Base-by-base conservation (phyloP, 2,113 vertebrate genomes). In the human region DNA sequence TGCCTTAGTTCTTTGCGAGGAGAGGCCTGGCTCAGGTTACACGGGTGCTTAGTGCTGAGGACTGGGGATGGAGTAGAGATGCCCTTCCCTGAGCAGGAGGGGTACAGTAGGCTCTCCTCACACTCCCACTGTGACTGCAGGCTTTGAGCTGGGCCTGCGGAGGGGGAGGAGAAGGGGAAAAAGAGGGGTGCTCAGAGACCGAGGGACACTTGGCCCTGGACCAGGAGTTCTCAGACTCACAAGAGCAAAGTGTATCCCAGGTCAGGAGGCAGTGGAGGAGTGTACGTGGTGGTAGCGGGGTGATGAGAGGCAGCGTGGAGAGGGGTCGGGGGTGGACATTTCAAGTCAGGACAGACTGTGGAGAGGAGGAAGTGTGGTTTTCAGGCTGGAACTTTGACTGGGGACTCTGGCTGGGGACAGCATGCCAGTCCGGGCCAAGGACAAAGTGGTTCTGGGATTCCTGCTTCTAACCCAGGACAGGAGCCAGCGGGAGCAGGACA, bases 221-320 rank as follows among this genome's bases (percentile, higher is more conserved):
- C 89, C 86, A 89, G 78, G 43, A 92, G 45, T 40, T 96, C 81
- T 96, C 76, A 40, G 81, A 68, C 79, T 89, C 89, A 89, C 91
- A 95, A 97, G 50, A 98, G 93, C 93, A 96, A 97, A 94, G 97
- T 91, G 68, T 90, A 87, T 91, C 83, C 89, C 82, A 96, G 95
- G 91, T 97, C 91, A 93, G 84, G 73, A 97, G 64, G 92, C 59
- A 75, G 87, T 38, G 22, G 22, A 87, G 43, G 90, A 83, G 64
- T 50, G 14, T 50, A 52, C 13, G 70, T 70, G 27, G 48, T 70
- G 52, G 8, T 9, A 8, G 66, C n/a, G 17, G 55, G 13, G 66
- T 32, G 66, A 68, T 43, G 52, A 55, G 30, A 64, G 38, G 64
- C 6, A 20, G 48, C 4, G 6, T 35, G n/a, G 8, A 48, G 57